Evolutionary conservation across 2,797 vertebrate genomes (phyloP), one percentile per base, ranked within the genome.

Genomic region (Lerista edwardsae): DNA sequence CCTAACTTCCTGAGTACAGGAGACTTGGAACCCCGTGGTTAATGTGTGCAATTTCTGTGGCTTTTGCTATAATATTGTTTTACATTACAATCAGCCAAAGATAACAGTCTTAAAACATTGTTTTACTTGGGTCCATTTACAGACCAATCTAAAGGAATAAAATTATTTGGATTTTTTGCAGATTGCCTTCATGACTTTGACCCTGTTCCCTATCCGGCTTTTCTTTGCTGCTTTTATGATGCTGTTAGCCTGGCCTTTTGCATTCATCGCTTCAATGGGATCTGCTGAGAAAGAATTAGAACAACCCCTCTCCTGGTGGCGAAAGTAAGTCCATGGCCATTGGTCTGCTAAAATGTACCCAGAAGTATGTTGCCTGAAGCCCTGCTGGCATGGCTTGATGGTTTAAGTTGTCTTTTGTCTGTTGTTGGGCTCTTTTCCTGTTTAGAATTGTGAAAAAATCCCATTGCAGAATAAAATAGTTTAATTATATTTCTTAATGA

Each of bases 201-300:
- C 98, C 0, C 94, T 99, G 57, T 99, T 99, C 93, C 99, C 99
- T 11, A 93, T 99, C 90, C 97, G 98, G 80, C 97, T 99, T 34
- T 96, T 99, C 88, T 94, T 98, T 4, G 98, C 98, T 39, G 97
- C 97, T 72, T 98, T 98, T 94, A 98, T 99, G 98, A 99, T 99
- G 98, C 94, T 99, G 86, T 94, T 99, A 91, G 99, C 98, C 85
- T 99, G 99, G 98, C 98, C 98, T 84, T 97, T 99, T 84, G 98
- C 98, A 0, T 98, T 99, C 86, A 75, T 98, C 84, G 97, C 98
- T 78, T 97, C 98, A 25, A 93, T 98, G 91, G 97, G 98, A 76
- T 96, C 96, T 84, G 95, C 96, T 0, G 98, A 98, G 84, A 95
- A 94, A 81, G 95, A 94, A 8, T 96, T 98, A 15, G 94, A 94